These are phyloP conservation scores for Sander lucioperca DNA, from an alignment of 2,113 vertebrate species.

Conservation along the genomic window DNA sequence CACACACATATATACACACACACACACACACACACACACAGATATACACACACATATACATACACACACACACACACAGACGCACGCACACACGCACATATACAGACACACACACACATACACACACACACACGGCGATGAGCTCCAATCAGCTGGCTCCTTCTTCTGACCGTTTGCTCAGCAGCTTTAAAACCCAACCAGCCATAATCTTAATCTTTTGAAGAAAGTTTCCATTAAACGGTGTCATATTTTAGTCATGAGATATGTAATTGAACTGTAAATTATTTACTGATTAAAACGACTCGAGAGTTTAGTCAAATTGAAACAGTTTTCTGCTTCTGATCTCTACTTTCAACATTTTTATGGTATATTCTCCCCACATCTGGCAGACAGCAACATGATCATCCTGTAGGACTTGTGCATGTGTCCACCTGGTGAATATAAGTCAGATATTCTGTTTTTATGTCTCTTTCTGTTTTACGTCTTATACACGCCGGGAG, in stretches of 20 bases:
- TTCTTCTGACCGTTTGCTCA: not conserved
- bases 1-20: too few species aligned
- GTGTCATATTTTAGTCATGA: not conserved
- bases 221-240: not conserved
- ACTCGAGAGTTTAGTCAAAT: not conserved
- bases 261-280: not conserved
- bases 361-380: not conserved
- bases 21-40: too few species aligned
- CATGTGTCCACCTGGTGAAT: too few species aligned
- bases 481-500: too few species aligned
- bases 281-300: slow-evolving; percentile 14
- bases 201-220: not conserved
- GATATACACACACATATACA: fast-evolving
- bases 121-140: not conserved
- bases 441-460: too few species aligned
- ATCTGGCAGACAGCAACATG: not conserved
- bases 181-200: not conserved
- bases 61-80: too few species aligned
- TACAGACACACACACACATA: too few species aligned
- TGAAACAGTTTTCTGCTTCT: not conserved
- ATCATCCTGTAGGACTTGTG: too few species aligned
- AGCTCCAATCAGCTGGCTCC: slow-evolving; percentile 32
- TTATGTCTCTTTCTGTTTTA: too few species aligned
- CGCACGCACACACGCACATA: too few species aligned
- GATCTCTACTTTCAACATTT: not conserved